Evolutionary conservation across 2,888 invertebrate genomes (phyloP), one percentile per base, ranked within the genome.

Genomic region (Cataglyphis altisquamis): DNA sequence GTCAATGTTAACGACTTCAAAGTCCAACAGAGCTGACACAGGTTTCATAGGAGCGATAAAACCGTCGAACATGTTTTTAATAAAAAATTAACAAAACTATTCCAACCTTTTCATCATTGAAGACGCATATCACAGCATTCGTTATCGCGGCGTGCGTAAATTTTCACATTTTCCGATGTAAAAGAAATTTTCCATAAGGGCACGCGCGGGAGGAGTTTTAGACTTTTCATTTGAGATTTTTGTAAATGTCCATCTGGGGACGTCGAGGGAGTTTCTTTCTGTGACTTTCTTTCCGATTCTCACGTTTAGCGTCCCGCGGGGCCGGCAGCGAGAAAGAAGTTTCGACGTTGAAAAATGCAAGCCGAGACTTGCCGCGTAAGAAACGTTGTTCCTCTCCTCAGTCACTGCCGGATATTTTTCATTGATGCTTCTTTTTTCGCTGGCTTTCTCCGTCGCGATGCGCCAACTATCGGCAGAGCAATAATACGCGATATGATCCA

Each of bases 281-380:
- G 64, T 67, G 75, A 82, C 82, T 89, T 86, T 74, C 88, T 84
- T 80, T 62, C 70, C 86, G 90, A 90, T 85, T 80, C 90, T 82
- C 73, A 67, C 80, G 83, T 57, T 78, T 80, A 55, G n/a, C 63
- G 87, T 87, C 91, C 83, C 87, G 18, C 15, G 90, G 87, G 89
- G 86, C 55, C 73, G 48, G 67, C 78, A 36, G 45, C 60, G 85
- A 62, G 68, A 81, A 85, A 85, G 87, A 89, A 90, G 87, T 89
- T 91, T 85, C 84, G 91, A 92, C 91, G 87, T 90, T 91, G 92
- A 92, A 90, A 92, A 92, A 92, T 92, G 91, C 88, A 90, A 92
- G 88, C 88, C 80, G 87, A 84, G 89, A 89, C 87, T 87, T 41
- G 57, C 81, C 66, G 84, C 73, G 86, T 0, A 36, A 36, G 36